These are phyloP conservation scores for Drosophila nigricruria DNA, from an alignment of 2,888 invertebrate species.

Conservation along the genomic window DNA sequence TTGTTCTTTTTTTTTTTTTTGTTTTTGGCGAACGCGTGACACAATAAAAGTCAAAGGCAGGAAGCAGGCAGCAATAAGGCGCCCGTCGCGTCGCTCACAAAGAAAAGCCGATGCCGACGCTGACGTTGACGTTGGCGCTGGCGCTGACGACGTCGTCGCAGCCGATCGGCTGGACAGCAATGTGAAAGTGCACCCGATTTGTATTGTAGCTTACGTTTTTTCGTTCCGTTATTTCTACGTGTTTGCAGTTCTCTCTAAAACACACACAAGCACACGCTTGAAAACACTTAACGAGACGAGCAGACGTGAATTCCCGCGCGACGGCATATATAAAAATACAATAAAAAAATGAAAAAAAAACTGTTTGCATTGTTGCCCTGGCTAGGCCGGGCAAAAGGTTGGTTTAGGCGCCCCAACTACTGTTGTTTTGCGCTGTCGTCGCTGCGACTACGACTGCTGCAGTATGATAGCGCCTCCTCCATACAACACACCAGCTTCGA, in stretches of 20 bases:
- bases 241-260: slow-evolving; percentile 21
- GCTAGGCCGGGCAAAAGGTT: slow-evolving; percentile 42
- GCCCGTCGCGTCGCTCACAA: slow-evolving; percentile 41
- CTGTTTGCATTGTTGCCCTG: slow-evolving; percentile 40
- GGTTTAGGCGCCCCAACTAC: slow-evolving; percentile 38
- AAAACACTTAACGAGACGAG: slow-evolving; percentile 15
- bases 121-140: slow-evolving; percentile 18
- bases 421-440: slow-evolving; percentile 51
- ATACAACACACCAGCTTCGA: slow-evolving; percentile 35
- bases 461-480: slow-evolving; percentile 36
- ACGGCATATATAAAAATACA: slow-evolving; percentile 41
- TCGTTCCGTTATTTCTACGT: slow-evolving; percentile 39
- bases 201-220: slow-evolving; percentile 45
- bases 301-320: slow-evolving; percentile 33
- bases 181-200: slow-evolving; percentile 61
- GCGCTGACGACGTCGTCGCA: slow-evolving; percentile 33
- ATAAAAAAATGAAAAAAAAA: slow-evolving; percentile 19
- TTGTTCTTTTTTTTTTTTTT: slow-evolving; percentile 9
- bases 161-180: slow-evolving; percentile 48
- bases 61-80: slow-evolving; percentile 31
- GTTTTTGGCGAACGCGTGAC: slow-evolving; percentile 65
- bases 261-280: slow-evolving; percentile 9
- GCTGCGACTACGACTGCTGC: slow-evolving; percentile 54
- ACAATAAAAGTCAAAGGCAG: slow-evolving; percentile 61
- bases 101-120: slow-evolving; percentile 41